Conservation (phyloP, 1,140 invertebrate genomes). For the Reticulitermes speratus region DNA sequence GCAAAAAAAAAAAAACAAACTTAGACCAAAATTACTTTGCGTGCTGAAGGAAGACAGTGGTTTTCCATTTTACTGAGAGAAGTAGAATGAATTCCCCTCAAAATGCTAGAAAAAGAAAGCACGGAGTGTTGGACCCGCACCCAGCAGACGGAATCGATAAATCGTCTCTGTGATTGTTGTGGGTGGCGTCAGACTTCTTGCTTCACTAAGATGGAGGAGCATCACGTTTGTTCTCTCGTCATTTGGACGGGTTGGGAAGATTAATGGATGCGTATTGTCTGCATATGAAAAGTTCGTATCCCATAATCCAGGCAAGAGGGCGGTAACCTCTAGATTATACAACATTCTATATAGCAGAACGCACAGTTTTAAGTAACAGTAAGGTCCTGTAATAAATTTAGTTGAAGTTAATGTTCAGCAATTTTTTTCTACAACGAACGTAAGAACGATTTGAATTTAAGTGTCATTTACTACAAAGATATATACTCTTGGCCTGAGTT, state of each 20-base stretch:
- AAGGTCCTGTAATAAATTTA: too few relatives aligned
- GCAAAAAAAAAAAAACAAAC: neutral
- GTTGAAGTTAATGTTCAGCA: too few relatives aligned
- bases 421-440: too few relatives aligned
- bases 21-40: neutral
- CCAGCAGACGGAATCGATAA: conserved; percentile 6
- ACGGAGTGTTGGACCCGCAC: neutral
- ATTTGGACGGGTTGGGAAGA: neutral
- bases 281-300: too few relatives aligned
- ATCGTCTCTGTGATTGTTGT: neutral
- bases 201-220: neutral
- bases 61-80: neutral
- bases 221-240: too few relatives aligned
- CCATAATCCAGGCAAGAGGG: neutral
- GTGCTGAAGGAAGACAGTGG: neutral
- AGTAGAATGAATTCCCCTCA: too few relatives aligned
- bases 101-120: too few relatives aligned
- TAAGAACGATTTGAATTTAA: too few relatives aligned
- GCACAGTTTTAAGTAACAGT: too few relatives aligned
- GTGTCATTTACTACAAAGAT: too few relatives aligned
- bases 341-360: too few relatives aligned
- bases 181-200: neutral
- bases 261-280: conserved; percentile 6
- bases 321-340: neutral
- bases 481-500: too few relatives aligned